Evolutionary conservation across 2,888 invertebrate species (phyloP), one percentile per base, ranked within the genome.

Genomic region (Athalia rosae): DNA sequence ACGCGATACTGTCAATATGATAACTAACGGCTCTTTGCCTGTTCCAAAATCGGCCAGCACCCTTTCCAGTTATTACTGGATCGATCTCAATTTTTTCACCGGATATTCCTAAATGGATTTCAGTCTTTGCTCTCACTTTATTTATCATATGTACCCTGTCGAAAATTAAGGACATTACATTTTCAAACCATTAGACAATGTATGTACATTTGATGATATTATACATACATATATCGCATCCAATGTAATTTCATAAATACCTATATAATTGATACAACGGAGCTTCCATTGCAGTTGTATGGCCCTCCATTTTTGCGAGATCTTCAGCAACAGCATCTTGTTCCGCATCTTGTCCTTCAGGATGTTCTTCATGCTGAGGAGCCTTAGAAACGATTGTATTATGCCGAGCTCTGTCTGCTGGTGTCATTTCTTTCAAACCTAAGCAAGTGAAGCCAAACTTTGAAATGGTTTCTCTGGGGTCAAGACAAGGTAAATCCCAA

Each of bases 361-460:
- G 86, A 79, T 90, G 89, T 79, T 91, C 91, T 79, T 89, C 88
- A 15, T 85, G 86, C 81, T 87, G 88, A 63, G 90, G 89, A 8
- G 86, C 81, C 43, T 87, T 84, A 69, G 84, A 83, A 79, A 82
- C 83, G 66, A 85, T 80, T 66, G 84, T 82, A 66, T 84, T 84
- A 77, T 88, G 86, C 43, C 88, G 89, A 41, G 90, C 90, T 76
- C 86, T 87, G 81, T 91, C 91, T 45, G 89, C 86, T 15, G 88
- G 87, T 84, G 92, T 93, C 80, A 95, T 92, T 88, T 97, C 96
- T 0, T 98, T 95, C 13, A 99, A 92, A 4, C 98, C 98, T 11
- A 99, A 92, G 84, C 95, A 95, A 9, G 94, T 94, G 89, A 99
- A 98, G 47, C 97, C 97, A 90, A 98, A 99, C 90, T 98, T 98